Evolutionary conservation across 1,140 invertebrate genomes (phyloP), one percentile per base, ranked within the genome.

Genomic region (Aporrectodea caliginosa): DNA sequence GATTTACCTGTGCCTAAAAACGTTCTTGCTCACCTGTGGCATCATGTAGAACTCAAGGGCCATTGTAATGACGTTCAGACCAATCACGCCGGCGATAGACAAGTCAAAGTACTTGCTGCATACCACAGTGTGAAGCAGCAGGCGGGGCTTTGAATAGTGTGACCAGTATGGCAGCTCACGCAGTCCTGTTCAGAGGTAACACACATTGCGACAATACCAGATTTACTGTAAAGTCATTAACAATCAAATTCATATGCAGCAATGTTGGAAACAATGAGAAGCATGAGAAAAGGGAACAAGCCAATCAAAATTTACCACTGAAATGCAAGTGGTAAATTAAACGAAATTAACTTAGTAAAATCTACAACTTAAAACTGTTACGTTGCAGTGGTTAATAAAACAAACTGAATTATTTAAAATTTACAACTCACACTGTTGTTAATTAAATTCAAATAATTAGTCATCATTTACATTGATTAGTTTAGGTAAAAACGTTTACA

Each of bases 101-200:
- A 99, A 90, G 88, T 99, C 98, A 88, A 99, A 99, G 88, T 99
- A 99, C 88, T 99, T 99, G 32, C 96, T 98, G 34, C 95, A 99
- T 32, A 99, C 96, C 32, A 99, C 93, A 81, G 95, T 96, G 89
- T 99, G 97, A 12, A 98, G 93, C 83, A 96, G 92, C n/a, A 98
- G 91, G 68, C 98, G 90, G 58, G 92, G 91, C 82, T 92, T 93
- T 0, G 93, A 95, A 87, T 99, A 99, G 84, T 93, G 92, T 14
- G 93, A 92, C 89, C 97, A 99, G 88, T 99, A 99, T 0, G 98
- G 97, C 35, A 94, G 93, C 86, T 97, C 93, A 85, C 96, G 93
- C 93, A 98, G 94, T 89, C 95, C 95, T 97, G 89, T 58, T 22
- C n/a, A n/a, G n/a, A n/a, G n/a, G n/a, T n/a, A n/a, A n/a, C n/a